Base-by-base conservation (phyloP, 2,797 vertebrate genomes). In the Malurus splendens region DNA sequence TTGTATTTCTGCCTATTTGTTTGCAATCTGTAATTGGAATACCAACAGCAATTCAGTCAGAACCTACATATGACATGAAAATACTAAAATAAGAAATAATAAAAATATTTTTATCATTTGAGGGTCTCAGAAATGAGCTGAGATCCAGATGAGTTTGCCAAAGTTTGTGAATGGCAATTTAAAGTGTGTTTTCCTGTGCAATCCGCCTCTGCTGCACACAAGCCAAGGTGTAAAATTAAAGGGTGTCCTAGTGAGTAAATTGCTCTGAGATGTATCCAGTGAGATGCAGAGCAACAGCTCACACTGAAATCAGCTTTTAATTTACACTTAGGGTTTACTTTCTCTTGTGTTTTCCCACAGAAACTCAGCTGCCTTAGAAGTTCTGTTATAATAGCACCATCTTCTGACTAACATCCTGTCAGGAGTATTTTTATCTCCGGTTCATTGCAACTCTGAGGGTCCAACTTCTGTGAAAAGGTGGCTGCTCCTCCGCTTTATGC, bases 371-470 rank as follows among this genome's bases (percentile, higher is more conserved):
- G 75, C 62, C 68, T 87, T 56, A 18, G 13, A 76, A 87, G 55
- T 64, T 82, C 62, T 82, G 39, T 75, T 84, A 80, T 89, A 90
- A 92, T 3, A 93, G 89, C 87, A 93, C 82, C 90, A 90, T 84
- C 91, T 94, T 96, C 92, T 94, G 90, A 92, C 80, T 82, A 67
- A 62, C 0, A 1, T 38, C 42, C 76, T 55, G 14, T 22, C 50
- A 75, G 52, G 38, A 93, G 39, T 28, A 23, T 18, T 89, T 89
- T 70, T 78, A 7, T 41, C 51, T 70, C 71, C 64, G 56, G 13
- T 59, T 84, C 38, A 24, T 24, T 86, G 60, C 16, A 56, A 16
- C 38, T 90, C 30, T 55, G 33, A 61, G 36, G 30, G 41, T 42
- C 8, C 15, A 14, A 7, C 6, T 36, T 66, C 50, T 64, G 66